phyloP scores from a whole-genome alignment of 2,888 invertebrate species.

The Stenchaetothrips biformis region DNA sequence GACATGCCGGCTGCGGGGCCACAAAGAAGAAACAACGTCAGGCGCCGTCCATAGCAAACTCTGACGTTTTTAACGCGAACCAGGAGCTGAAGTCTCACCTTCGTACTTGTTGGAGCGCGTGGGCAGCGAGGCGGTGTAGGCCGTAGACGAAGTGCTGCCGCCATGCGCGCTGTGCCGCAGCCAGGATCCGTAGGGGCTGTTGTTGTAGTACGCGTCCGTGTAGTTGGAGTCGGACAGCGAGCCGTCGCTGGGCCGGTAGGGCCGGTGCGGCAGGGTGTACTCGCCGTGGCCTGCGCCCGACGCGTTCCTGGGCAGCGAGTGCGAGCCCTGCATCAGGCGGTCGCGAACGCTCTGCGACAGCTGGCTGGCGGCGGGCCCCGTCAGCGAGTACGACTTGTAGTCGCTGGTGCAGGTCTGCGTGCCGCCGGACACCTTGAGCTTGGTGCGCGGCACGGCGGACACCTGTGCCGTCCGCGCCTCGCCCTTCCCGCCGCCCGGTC shows the following conservation, averaged over 20 bases:
- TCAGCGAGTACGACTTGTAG: conserved; percentile 65
- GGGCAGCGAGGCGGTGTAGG: conserved; percentile 46
- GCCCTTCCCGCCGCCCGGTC: conserved; percentile 44
- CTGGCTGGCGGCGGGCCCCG: conserved; percentile 76
- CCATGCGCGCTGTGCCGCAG: conserved; percentile 63
- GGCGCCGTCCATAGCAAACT: not conserved
- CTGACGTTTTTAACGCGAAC: not conserved
- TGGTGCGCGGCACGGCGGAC: conserved; percentile 77
- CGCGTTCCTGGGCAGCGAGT: conserved; percentile 69
- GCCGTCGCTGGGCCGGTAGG: conserved; percentile 48
- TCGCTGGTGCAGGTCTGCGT: conserved; percentile 77
- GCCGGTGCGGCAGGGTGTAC: conserved; percentile 26
- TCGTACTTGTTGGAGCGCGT: conserved; percentile 38
- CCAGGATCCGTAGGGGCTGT: conserved; percentile 68
- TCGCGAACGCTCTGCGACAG: conserved; percentile 82
- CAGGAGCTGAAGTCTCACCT: not conserved
- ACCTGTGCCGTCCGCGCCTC: conserved; percentile 71
- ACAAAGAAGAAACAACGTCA: not conserved
- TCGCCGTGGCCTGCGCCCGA: conserved; percentile 50
- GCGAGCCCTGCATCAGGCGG: conserved; percentile 76
- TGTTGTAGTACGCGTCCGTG: conserved; percentile 51
- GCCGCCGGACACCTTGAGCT: conserved; percentile 73
- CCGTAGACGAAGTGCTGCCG: conserved; percentile 38
- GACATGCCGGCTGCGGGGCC: conserved; percentile 38
- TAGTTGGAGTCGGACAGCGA: conserved; percentile 83